These are phyloP conservation scores for Lamprotornis superbus DNA, from an alignment of 2,113 vertebrate species.

Conservation along the genomic window DNA sequence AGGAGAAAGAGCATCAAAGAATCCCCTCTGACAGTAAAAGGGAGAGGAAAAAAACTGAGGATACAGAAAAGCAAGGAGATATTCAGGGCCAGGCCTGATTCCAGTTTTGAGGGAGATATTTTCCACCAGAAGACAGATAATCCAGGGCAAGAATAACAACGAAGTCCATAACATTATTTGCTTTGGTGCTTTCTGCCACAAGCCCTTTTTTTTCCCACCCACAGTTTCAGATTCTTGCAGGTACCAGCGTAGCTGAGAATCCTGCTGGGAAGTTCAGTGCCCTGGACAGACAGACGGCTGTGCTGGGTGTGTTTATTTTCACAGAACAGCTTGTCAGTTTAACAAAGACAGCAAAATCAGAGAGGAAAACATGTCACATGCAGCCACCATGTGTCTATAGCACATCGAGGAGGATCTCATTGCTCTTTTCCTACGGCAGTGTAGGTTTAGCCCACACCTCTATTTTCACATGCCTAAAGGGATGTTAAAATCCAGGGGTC, in stretches of 20 bases:
- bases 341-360: conserved; percentile 9
- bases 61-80: neutral
- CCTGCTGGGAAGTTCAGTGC: neutral
- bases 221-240: neutral
- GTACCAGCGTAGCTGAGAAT: neutral
- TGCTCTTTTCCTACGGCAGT: conserved; percentile 15
- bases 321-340: conserved; percentile 20
- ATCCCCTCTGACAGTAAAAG: neutral
- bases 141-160: neutral
- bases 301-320: neutral
- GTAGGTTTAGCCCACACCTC: neutral
- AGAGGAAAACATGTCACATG: neutral
- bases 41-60: neutral
- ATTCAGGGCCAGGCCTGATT: neutral
- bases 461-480: conserved; percentile 32
- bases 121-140: neutral
- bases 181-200: neutral
- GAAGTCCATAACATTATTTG: neutral
- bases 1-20: neutral
- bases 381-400: neutral
- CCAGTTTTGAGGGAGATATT: neutral
- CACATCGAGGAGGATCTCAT: neutral
- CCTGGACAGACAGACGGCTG: neutral
- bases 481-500: neutral
- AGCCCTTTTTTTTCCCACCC: neutral